Evolutionary conservation across 1,140 invertebrate genomes (phyloP).

Genomic region (Helicoverpa zea): DNA sequence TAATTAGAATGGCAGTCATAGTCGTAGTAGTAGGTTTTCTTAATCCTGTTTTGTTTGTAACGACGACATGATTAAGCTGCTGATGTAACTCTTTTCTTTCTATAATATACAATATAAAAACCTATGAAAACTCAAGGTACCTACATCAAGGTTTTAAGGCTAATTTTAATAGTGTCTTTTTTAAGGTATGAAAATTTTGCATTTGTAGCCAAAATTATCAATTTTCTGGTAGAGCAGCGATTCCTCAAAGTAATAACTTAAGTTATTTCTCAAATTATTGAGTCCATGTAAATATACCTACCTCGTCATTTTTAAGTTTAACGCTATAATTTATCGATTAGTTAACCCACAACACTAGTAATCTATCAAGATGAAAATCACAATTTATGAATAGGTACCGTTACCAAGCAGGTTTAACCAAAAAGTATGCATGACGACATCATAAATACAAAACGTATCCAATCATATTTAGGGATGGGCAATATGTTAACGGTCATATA

Average conservation of each 20-base stretch:
- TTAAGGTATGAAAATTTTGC: too few relatives aligned
- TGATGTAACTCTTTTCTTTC: neutral
- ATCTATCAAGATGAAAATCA: neutral
- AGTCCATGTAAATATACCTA: too few relatives aligned
- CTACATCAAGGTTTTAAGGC: too few relatives aligned
- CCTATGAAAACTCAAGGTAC: too few relatives aligned
- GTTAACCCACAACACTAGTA: neutral
- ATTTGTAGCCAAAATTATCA: too few relatives aligned
- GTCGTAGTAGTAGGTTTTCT: neutral
- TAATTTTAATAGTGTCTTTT: too few relatives aligned
- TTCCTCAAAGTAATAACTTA: too few relatives aligned
- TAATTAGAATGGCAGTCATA: neutral
- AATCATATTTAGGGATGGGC: neutral
- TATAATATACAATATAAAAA: neutral
- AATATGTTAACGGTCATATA: neutral
- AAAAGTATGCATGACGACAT: neutral
- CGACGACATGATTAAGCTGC: neutral
- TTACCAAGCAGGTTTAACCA: neutral
- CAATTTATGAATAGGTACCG: slow-evolving; percentile 9
- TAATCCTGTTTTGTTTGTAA: neutral
- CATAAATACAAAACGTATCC: neutral
- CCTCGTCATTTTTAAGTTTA: neutral
- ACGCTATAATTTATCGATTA: neutral
- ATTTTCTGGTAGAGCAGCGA: too few relatives aligned
- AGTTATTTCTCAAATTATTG: too few relatives aligned